phyloP scores from a whole-genome alignment of 2,888 invertebrate genomes.

The Lucinisca nassula region DNA sequence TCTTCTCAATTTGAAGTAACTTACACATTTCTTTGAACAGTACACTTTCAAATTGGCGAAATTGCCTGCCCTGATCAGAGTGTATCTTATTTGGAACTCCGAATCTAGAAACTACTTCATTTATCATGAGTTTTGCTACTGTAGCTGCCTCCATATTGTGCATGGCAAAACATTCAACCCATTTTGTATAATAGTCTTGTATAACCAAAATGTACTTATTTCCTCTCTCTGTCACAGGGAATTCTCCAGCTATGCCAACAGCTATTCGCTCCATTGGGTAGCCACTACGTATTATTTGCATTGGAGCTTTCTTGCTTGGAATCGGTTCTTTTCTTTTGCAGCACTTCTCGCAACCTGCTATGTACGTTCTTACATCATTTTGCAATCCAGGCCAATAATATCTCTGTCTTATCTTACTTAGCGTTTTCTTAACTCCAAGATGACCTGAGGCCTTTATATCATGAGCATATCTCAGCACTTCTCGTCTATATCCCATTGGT shows the following conservation, averaged over 20 bases:
- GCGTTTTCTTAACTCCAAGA: neutral
- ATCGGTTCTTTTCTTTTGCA: too few species aligned
- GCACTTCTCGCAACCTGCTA: neutral
- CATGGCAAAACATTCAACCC: neutral
- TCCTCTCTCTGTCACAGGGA: conserved; percentile 4
- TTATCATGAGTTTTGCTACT: too few species aligned
- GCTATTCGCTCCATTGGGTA: too few species aligned
- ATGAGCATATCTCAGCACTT: neutral
- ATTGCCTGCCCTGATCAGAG: too few species aligned
- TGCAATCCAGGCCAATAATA: neutral
- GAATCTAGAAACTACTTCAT: too few species aligned
- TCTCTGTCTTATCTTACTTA: neutral
- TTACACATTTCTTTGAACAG: too few species aligned
- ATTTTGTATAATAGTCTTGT: too few species aligned
- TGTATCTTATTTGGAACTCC: too few species aligned
- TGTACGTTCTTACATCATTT: neutral
- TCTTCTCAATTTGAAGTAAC: too few species aligned
- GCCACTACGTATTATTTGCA: too few species aligned
- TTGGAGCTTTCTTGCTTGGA: too few species aligned
- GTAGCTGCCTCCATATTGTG: conserved; percentile 1
- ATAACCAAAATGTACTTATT: conserved; percentile 4
- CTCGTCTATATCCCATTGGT: neutral
- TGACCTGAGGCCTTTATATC: neutral
- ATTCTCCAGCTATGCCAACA: neutral
- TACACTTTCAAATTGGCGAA: too few species aligned